Conservation (phyloP, 2,888 invertebrate species). For the Dascillus cervinus region DNA sequence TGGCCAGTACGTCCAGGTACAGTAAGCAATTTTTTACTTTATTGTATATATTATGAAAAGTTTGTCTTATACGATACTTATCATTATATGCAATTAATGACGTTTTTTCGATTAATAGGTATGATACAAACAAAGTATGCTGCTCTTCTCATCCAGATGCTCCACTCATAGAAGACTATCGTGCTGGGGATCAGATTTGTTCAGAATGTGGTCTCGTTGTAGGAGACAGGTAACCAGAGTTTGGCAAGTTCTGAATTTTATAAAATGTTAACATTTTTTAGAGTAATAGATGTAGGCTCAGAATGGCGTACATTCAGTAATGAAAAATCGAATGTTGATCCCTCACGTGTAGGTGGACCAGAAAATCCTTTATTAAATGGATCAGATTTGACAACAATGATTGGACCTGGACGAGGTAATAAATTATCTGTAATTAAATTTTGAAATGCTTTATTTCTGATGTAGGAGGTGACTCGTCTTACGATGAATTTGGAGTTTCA, state of each 20-base stretch:
- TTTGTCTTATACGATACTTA: too few species aligned
- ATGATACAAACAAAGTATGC: slow-evolving; percentile 70
- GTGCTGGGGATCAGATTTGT: slow-evolving; percentile 98
- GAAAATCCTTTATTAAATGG: slow-evolving; percentile 96
- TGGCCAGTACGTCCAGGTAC: too few species aligned
- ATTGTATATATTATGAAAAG: too few species aligned
- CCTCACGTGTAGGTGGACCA: slow-evolving; percentile 98
- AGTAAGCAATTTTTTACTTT: too few species aligned
- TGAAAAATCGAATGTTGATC: slow-evolving; percentile 93
- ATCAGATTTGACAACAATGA: slow-evolving; percentile 94
- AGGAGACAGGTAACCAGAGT: slow-evolving; percentile 72
- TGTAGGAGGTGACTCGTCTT: slow-evolving; percentile 63
- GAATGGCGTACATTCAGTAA: slow-evolving; percentile 99
- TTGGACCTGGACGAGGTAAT: slow-evolving; percentile 57
- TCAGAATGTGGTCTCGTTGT: slow-evolving; percentile 99
- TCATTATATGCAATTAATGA: too few species aligned
- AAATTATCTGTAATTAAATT: too few species aligned
- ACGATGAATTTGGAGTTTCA: slow-evolving; percentile 76
- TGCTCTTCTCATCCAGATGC: slow-evolving; percentile 95
- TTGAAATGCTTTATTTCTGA: background rate
- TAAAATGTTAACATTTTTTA: slow-evolving; percentile 37
- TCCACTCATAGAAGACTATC: slow-evolving; percentile 93
- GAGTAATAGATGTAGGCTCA: slow-evolving; percentile 99
- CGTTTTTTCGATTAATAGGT: slow-evolving; percentile 38
- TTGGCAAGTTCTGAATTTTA: background rate